phyloP scores from a whole-genome alignment of 2,797 vertebrate genomes.

The Macropus fuliginosus region DNA sequence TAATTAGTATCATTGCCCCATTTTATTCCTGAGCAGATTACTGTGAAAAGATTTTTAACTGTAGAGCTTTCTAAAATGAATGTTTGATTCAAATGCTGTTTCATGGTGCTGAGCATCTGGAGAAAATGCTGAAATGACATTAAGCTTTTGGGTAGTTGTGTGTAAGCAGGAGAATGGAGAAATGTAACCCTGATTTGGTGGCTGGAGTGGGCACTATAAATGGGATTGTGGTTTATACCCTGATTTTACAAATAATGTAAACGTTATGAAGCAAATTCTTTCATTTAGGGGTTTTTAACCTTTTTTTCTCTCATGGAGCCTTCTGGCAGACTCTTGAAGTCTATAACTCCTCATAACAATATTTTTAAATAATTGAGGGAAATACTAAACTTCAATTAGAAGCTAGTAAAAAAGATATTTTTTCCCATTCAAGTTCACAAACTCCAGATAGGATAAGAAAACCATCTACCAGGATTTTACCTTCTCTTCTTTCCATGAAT shows the following conservation, averaged over 20 bases:
- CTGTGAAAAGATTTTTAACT: conserved; percentile 3
- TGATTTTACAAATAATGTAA: neutral
- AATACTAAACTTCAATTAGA: neutral
- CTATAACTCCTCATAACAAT: neutral
- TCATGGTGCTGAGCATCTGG: neutral
- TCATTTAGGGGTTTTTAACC: neutral
- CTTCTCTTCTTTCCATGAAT: neutral
- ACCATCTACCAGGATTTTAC: neutral
- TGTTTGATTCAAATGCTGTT: neutral
- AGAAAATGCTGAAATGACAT: conserved; percentile 35
- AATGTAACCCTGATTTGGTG: neutral
- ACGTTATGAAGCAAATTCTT: neutral
- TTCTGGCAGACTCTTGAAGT: neutral
- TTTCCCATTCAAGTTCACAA: neutral
- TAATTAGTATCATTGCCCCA: neutral
- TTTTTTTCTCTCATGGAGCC: neutral
- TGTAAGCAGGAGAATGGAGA: neutral
- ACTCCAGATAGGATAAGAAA: neutral
- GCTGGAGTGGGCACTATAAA: neutral
- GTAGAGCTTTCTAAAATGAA: conserved; percentile 48
- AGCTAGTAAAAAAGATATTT: neutral
- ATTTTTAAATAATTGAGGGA: neutral
- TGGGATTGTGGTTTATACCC: neutral
- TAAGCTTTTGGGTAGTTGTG: fast-evolving
- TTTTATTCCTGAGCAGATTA: conserved; percentile 34